Base-by-base conservation (phyloP, 2,888 invertebrate species). In the Tiphia femorata region DNA sequence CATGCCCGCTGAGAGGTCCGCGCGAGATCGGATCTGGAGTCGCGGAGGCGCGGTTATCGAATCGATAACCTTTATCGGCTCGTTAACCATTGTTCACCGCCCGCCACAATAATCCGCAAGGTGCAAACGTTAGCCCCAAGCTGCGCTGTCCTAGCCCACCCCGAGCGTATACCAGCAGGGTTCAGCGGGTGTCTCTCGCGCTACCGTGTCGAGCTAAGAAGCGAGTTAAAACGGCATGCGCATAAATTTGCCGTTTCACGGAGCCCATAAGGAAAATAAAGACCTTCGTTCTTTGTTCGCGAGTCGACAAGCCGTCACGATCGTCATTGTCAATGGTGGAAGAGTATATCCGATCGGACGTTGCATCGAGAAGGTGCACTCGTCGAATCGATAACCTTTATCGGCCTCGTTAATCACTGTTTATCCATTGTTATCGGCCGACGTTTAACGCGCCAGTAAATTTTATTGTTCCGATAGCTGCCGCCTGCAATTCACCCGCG, bases 381-480 rank as follows among this genome's bases (percentile, higher is more conserved):
- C 21, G 21, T 46, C 44, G 30, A 46, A 46, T 33, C 19, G 20
- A 21, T 46, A 46, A 46, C 30, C n/a, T 46, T 46, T 46, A 46
- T 46, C 44, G 44, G 33, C n/a, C 14, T 16, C 44, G 44, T 46
- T 46, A 33, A 46, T n/a, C 25, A 46, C 33, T 46, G 33, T 46
- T 46, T 46, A 20, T 30, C 19, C 33, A 19, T 19, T 20, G 44
- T 23, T 33, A 30, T 46, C 44, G 44, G 21, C 12, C 19, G 33
- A 46, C 21, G 21, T 5, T 30, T 43, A 33, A 17, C 33, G 44
- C 12, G 14, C 3, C 19, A 33, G 33, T 46, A 46, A 46, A 46
- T 46, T 46, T 17, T 16, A 38, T 17, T 12, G 33, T n/a, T 27
- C n/a, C 3, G 12, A 21, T n/a, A 8, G 44, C 29, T 30, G 10